Conservation (phyloP, 2,888 invertebrate species). For the Ecdyonurus torrentis region DNA sequence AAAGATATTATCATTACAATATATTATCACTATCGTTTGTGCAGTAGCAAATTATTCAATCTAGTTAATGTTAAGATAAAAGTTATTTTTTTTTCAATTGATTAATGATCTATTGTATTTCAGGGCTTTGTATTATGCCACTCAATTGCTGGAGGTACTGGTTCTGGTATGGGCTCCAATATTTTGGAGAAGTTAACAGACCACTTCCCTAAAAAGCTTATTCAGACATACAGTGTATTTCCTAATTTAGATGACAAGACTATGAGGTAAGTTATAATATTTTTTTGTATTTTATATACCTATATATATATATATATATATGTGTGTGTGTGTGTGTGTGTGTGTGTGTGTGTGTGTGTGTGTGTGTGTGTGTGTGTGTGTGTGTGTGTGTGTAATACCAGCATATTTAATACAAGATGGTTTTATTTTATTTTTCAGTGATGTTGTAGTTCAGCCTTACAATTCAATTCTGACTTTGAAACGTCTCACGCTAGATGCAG, state of each 20-base stretch:
- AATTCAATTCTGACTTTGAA: slow-evolving; percentile 90
- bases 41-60: too few species aligned
- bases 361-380: too few species aligned
- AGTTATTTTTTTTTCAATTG: too few species aligned
- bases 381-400: too few species aligned
- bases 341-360: too few species aligned
- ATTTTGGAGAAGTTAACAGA: slow-evolving; percentile 77
- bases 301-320: too few species aligned
- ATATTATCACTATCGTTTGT: too few species aligned
- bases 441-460: slow-evolving; percentile 93
- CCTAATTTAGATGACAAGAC: slow-evolving; percentile 77
- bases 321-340: too few species aligned
- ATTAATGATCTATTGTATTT: slow-evolving; percentile 18
- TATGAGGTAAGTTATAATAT: too few species aligned
- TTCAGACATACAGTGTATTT: slow-evolving; percentile 98
- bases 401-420: neutral
- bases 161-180: slow-evolving; percentile 97
- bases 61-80: slow-evolving; percentile 3
- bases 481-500: slow-evolving; percentile 85
- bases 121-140: slow-evolving; percentile 96
- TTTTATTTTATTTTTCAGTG: slow-evolving; percentile 35
- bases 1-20: too few species aligned
- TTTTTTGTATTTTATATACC: too few species aligned
- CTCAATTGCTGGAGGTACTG: slow-evolving; percentile 98
- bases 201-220: slow-evolving; percentile 91